Evolutionary conservation across 2,888 invertebrate species (phyloP).

Genomic region (Heliconius ismenius): DNA sequence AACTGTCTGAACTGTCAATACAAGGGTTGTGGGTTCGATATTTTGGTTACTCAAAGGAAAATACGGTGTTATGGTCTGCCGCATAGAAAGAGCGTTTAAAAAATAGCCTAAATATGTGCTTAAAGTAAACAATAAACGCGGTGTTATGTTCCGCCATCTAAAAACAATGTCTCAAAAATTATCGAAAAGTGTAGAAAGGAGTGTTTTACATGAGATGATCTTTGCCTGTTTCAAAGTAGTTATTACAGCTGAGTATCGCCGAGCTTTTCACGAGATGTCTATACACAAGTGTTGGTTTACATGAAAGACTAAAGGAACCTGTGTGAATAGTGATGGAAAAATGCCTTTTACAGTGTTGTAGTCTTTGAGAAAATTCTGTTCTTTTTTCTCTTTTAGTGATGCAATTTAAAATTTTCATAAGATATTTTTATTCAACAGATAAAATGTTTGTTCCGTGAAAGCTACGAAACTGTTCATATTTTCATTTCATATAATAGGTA

Average conservation of each 20-base stretch:
- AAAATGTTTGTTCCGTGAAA: conserved; percentile 9
- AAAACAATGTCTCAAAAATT: too few relatives aligned
- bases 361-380: background rate
- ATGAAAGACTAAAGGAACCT: conserved; percentile 6
- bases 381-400: background rate
- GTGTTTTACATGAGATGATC: too few relatives aligned
- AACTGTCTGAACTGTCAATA: background rate
- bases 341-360: conserved; percentile 5
- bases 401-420: background rate
- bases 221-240: background rate
- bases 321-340: conserved; percentile 15
- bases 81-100: background rate
- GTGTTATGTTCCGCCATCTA: background rate
- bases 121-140: background rate
- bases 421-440: conserved; percentile 9
- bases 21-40: background rate
- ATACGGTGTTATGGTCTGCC: background rate
- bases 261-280: conserved; percentile 15
- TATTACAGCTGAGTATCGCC: background rate
- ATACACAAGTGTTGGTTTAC: conserved; percentile 10
- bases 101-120: background rate
- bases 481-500: background rate
- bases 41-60: background rate
- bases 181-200: too few relatives aligned
- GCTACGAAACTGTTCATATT: conserved; percentile 5